Base-by-base conservation (phyloP, 37 sponge, comb jelly and placozoan genomes). In the Hormiphora californensis region DNA sequence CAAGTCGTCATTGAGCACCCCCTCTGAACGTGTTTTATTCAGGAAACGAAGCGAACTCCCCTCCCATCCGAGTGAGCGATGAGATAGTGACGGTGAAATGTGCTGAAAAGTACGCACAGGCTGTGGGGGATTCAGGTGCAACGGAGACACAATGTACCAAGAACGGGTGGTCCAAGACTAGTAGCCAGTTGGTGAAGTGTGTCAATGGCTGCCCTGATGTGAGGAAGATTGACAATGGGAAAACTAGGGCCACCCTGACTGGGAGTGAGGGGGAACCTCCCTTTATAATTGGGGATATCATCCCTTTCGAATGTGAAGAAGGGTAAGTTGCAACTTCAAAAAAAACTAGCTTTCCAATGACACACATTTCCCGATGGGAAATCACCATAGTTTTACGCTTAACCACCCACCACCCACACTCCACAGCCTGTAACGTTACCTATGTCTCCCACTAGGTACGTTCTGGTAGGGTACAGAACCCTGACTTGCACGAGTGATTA, bases 31-130 rank as follows among this genome's bases (percentile, higher is more conserved):
- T 49, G 12, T 49, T 15, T 15, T 49, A 17, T 49, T 15, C 61
- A 57, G 61, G 61, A 28, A 57, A 57, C 61, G 61, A 57, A 30
- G 61, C 61, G 17, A 57, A 57, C n/a, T 57, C 61, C 4, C 61
- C 61, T 15, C 61, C 61, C 4, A 57, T 57, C n/a, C 61, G 61
- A 15, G 27, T 57, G 7, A 57, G 61, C 27, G 61, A 57, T 30
- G 61, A 57, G n/a, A 57, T 28, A 57, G 61, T 57, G 27, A 57
- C 7, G 9, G 61, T 57, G n/a, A 28, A 25, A 4, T 57, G 61
- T 57, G 61, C 61, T 57, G 30, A 25, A 5, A 57, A 57, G 61
- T 57, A 28, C n/a, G 61, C 61, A 28, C 61, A 57, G 27, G 61
- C 61, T 21, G n/a, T 57, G 3, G 61, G 61, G 23, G 61, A 57